Evolutionary conservation across 1,140 invertebrate species (phyloP), one percentile per base, ranked within the genome.

Genomic region (Monomorium pharaonis): DNA sequence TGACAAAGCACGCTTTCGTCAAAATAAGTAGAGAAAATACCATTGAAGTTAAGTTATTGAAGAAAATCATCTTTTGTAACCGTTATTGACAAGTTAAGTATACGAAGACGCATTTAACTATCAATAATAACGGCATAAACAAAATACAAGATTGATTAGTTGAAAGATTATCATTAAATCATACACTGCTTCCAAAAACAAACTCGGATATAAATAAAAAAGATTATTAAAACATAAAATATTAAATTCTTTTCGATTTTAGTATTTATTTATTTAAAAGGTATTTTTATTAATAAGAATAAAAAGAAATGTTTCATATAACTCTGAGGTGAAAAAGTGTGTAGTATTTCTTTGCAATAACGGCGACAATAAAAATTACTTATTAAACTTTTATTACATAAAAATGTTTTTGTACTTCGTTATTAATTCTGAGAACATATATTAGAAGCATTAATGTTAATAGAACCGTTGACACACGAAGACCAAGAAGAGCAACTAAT

Each of bases 1-100:
- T 83, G 67, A 83, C 78, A 83, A 72, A 83, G 78, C 78, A 47
- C 18, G 51, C 51, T 83, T 83, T 83, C 51, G 42, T 83, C 67
- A 60, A 83, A 83, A 74, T 81, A 74, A 83, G 51, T 83, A 58
- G 18, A 44, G 54, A 74, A 69, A 83, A 74, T 83, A 74, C 37
- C 51, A 60, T 74, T 80, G 21, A 69, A 69, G 21, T 65, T 78
- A 30, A 78, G 14, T 70, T 37, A 81, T 42, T 83, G 51, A 72
- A 72, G 67, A 72, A 81, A 83, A 44, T 72, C 24, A 10, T 70
- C 51, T 42, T 84, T 47, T 49, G 3, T n/a, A 37, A 78, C 42
- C 6, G 33, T 76, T 84, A 49, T 65, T 62, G n/a, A 44, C 30
- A 9, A 60, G 7, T 60, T 74, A 72, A 72, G 6, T 42, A 33